Evolutionary conservation across 2,888 invertebrate species (phyloP).

Genomic region (Drosophila koepferae): DNA sequence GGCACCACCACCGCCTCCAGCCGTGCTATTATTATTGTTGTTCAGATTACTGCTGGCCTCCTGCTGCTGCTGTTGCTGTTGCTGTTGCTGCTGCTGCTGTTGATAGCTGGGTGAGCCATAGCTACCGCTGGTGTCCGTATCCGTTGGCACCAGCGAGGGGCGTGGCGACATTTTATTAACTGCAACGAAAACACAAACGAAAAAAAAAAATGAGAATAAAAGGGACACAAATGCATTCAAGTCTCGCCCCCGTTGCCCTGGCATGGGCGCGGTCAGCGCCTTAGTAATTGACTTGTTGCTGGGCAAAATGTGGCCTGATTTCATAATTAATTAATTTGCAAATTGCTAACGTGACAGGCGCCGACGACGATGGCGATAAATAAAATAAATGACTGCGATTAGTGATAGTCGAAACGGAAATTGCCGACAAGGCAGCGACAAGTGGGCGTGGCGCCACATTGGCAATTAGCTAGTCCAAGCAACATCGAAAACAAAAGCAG

Average conservation of each 20-base stretch:
- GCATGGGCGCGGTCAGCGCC: background rate
- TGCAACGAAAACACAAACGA: conserved; percentile 72
- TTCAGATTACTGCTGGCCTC: conserved; percentile 82
- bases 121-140: conserved; percentile 80
- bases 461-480: conserved; percentile 39
- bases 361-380: conserved; percentile 60
- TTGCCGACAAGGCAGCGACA: conserved; percentile 40
- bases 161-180: conserved; percentile 91
- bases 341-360: conserved; percentile 58
- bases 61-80: conserved; percentile 79
- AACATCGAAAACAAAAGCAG: background rate
- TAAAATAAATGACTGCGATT: conserved; percentile 60
- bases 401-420: conserved; percentile 54
- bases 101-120: conserved; percentile 76
- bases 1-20: conserved; percentile 51
- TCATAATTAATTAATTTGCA: conserved; percentile 62
- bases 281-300: conserved; percentile 57
- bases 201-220: conserved; percentile 6
- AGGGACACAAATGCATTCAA: conserved; percentile 45
- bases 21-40: conserved; percentile 81
- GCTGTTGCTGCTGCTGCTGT: conserved; percentile 62
- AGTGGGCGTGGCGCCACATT: conserved; percentile 39
- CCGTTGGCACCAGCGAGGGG: conserved; percentile 87
- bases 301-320: conserved; percentile 52
- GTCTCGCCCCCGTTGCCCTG: background rate